phyloP scores from a whole-genome alignment of 2,113 vertebrate genomes.

The Podarcis cretensis region DNA sequence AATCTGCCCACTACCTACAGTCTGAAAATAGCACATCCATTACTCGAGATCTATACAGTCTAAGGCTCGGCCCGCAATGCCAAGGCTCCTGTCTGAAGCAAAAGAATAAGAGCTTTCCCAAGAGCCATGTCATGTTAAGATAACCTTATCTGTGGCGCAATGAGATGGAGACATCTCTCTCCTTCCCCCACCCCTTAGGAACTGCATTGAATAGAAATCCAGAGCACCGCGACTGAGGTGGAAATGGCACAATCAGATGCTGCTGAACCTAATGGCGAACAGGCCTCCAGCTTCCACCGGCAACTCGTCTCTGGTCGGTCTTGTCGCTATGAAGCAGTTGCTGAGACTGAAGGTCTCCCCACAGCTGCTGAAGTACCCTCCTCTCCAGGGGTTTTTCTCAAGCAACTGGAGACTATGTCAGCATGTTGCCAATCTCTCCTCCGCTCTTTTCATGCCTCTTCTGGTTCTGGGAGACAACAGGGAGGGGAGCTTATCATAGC shows the following conservation, averaged over 20 bases:
- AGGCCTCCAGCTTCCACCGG: not conserved
- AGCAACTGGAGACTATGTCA: no score
- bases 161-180: not conserved
- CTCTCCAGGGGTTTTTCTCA: no score
- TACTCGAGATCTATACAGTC: not conserved
- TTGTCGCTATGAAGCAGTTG: no score
- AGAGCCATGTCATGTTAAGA: not conserved
- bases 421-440: no score
- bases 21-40: not conserved
- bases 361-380: no score
- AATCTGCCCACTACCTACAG: no score
- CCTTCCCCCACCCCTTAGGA: not conserved
- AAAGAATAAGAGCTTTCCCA: not conserved
- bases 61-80: not conserved
- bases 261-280: not conserved
- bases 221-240: fast-evolving
- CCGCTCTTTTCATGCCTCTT: no score
- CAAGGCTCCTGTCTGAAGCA: fast-evolving
- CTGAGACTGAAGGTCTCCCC: no score
- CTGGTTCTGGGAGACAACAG: no score
- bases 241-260: not conserved
- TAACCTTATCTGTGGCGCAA: not conserved
- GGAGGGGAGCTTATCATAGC: no score
- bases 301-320: no score
- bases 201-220: not conserved